Base-by-base conservation (phyloP, 1,140 invertebrate species). In the Drosophila subpulchrella region DNA sequence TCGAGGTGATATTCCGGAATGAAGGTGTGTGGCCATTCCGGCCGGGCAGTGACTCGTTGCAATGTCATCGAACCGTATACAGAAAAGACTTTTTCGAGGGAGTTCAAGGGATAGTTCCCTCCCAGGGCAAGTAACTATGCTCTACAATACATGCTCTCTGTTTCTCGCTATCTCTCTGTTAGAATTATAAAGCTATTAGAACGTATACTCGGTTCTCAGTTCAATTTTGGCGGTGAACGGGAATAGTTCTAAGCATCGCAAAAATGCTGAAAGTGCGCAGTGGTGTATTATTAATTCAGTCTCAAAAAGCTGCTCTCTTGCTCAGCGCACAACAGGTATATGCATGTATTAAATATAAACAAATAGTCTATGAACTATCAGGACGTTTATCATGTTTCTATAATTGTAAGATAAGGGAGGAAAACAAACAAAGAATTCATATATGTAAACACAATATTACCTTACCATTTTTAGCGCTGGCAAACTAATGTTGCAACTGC, bases 1-100 rank as follows among this genome's bases (percentile, higher is more conserved):
- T 91, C 6, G 88, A 86, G 39, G 66, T 27, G 7, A 63, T 90
- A 0, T 67, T 74, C 6, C 88, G 88, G 0, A 55, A 30, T 10
- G 88, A 91, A 36, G 91, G 91, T 0, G 30, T 68, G 0, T 92
- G 91, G 91, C 91, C 91, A 3, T 48, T 51, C 12, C 65, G 89
- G 7, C 78, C 66, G 1, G 89, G 72, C 2, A 53, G 48, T 2
- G 34, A 57, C 0, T 7, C 63, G 42, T 11, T 91, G 3, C 10
- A 48, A 24, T 59, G 91, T 34, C 77, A 91, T 55, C 72, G 89
- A 38, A 54, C 48, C 1, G 46, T 50, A 15, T 12, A 63, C 6
- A 61, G 56, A n/a, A 78, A 76, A 36, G 75, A 91, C 6, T 80
- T 83, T 27, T 91, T 78, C 24, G 59, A 85, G 11, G 84, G 76